Evolutionary conservation across 2,797 vertebrate genomes (phyloP).

Genomic region (Cyprinodon diabolis): DNA sequence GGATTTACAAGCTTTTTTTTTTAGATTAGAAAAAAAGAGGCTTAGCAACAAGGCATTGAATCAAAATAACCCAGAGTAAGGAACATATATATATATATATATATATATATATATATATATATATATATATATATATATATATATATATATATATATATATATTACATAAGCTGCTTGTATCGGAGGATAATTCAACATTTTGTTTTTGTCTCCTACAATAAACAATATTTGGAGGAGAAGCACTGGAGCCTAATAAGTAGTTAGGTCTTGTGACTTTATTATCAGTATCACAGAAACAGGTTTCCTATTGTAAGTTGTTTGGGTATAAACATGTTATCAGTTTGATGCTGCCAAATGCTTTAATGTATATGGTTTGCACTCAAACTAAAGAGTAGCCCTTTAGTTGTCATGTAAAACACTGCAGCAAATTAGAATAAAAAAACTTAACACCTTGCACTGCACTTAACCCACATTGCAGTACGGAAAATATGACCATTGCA

Average conservation of each 20-base stretch:
- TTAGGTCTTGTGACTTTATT: background rate
- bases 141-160: constrained; percentile 17
- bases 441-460: no score
- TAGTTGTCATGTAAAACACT: background rate
- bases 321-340: background rate
- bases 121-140: constrained; percentile 15
- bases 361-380: background rate
- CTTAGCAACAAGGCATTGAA: constrained; percentile 22
- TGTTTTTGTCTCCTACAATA: background rate
- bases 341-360: background rate
- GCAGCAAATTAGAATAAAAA: background rate
- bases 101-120: constrained; percentile 9
- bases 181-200: background rate
- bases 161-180: background rate
- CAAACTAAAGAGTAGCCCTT: background rate
- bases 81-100: constrained; percentile 11
- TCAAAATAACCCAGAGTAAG: constrained; percentile 10
- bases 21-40: constrained; percentile 21
- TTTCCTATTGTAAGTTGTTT: background rate
- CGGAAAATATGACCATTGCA: background rate
- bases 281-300: background rate
- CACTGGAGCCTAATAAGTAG: background rate
- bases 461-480: background rate
- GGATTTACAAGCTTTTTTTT: constrained; percentile 27
- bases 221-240: background rate